phyloP scores from a whole-genome alignment of 2,888 invertebrate genomes.

The Falcaria lacertinaria region DNA sequence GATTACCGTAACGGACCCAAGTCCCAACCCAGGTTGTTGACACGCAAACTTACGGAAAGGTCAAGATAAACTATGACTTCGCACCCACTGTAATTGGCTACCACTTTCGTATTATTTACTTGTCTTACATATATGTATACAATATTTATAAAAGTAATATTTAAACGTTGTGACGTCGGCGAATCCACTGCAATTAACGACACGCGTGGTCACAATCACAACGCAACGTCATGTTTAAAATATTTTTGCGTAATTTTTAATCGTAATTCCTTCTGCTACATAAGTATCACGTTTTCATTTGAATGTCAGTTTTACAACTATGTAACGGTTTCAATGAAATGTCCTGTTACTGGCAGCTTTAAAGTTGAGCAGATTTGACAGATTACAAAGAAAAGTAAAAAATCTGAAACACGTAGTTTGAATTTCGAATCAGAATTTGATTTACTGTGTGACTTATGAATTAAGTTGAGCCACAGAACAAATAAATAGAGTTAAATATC shows the following conservation, averaged over 20 bases:
- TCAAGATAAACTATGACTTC: constrained; percentile 41
- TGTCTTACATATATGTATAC: constrained; percentile 26
- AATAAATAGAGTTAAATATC: too few species aligned
- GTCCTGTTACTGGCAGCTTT: background rate
- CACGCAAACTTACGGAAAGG: constrained; percentile 47
- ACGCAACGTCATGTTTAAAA: constrained; percentile 29
- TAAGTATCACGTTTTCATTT: background rate
- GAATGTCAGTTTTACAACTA: background rate
- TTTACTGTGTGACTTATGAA: too few species aligned
- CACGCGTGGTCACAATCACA: constrained; percentile 29
- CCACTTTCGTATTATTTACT: constrained; percentile 38
- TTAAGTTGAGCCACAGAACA: too few species aligned
- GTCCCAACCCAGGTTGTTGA: constrained; percentile 42
- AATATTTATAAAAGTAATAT: too few species aligned
- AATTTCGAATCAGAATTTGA: too few species aligned
- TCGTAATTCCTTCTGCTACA: constrained; percentile 1
- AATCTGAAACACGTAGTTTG: too few species aligned
- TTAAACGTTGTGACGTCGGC: constrained; percentile 43
- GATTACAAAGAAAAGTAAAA: too few species aligned
- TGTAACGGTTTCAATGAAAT: background rate
- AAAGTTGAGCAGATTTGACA: too few species aligned
- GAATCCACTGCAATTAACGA: constrained; percentile 32
- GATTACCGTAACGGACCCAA: constrained; percentile 28
- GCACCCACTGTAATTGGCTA: constrained; percentile 35
- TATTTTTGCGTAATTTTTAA: constrained; percentile 33